phyloP scores from a whole-genome alignment of 2,113 vertebrate genomes.

The Thamnophis sirtalis region DNA sequence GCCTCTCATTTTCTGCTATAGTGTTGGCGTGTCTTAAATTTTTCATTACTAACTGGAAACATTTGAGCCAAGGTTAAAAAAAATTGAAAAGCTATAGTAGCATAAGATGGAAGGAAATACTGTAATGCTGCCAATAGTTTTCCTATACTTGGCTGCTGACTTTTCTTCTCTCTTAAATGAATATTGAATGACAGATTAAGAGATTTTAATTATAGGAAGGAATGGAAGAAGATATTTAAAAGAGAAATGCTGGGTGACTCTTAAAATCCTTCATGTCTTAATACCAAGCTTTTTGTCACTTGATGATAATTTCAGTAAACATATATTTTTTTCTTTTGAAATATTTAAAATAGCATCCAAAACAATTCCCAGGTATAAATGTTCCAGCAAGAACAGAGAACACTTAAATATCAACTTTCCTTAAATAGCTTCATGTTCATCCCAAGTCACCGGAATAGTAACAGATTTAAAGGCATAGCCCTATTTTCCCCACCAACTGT shows the following conservation, averaged over 20 bases:
- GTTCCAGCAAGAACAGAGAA: background rate
- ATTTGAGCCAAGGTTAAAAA: background rate
- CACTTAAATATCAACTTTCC: background rate
- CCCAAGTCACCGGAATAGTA: background rate
- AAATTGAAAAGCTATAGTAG: background rate
- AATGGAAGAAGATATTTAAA: background rate
- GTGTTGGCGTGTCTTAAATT: background rate
- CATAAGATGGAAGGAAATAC: background rate
- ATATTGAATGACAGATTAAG: background rate
- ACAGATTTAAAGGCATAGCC: background rate
- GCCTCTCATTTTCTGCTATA: background rate
- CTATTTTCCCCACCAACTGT: background rate
- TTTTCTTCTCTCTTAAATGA: background rate
- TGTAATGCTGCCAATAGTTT: background rate
- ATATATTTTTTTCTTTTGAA: background rate
- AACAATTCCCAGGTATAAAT: background rate
- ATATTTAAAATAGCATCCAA: background rate
- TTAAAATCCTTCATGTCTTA: background rate
- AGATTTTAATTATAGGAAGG: background rate
- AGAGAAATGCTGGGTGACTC: background rate
- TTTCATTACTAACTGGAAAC: background rate
- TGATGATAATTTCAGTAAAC: background rate
- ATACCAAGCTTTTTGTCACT: background rate
- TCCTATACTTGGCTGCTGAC: background rate
- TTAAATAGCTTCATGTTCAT: background rate